Evolutionary conservation across 2,888 invertebrate species (phyloP).

Genomic region (Megalurothrips usitatus): DNA sequence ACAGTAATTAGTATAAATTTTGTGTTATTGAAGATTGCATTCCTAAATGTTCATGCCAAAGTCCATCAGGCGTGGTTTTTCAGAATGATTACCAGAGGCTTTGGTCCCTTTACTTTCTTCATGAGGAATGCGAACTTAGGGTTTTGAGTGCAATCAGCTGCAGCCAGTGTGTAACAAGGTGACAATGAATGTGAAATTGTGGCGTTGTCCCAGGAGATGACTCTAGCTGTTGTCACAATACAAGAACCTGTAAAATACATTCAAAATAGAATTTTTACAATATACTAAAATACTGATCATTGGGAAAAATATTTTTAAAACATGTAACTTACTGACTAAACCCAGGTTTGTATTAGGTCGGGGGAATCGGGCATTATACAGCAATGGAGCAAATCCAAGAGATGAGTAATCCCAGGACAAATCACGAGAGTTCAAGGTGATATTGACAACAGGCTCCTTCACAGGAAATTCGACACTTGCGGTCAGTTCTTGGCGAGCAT

Average conservation of each 20-base stretch:
- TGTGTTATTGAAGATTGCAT: neutral
- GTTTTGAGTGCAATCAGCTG: slow-evolving; percentile 41
- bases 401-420: slow-evolving; percentile 15
- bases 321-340: slow-evolving; percentile 29
- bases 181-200: slow-evolving; percentile 36
- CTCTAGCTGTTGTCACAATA: slow-evolving; percentile 39
- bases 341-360: slow-evolving; percentile 31
- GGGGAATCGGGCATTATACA: slow-evolving; percentile 33
- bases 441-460: neutral
- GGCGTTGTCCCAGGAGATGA: slow-evolving; percentile 40
- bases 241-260: slow-evolving; percentile 39
- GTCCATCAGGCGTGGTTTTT: too few relatives aligned
- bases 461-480: neutral
- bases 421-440: slow-evolving; percentile 1
- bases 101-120: slow-evolving; percentile 36
- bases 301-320: neutral
- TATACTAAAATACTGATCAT: too few relatives aligned
- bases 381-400: slow-evolving; percentile 32
- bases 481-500: neutral
- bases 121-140: slow-evolving; percentile 41
- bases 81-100: slow-evolving; percentile 37
- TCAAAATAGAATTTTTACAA: too few relatives aligned
- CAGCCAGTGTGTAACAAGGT: slow-evolving; percentile 40
- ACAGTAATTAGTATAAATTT: neutral
- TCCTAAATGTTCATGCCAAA: too few relatives aligned